A percentile compares a stretch with the other conserved stretches of the same genome.
Conservation (phyloP, 2,113 vertebrate species). For the Xyrauchen texanus region DNA sequence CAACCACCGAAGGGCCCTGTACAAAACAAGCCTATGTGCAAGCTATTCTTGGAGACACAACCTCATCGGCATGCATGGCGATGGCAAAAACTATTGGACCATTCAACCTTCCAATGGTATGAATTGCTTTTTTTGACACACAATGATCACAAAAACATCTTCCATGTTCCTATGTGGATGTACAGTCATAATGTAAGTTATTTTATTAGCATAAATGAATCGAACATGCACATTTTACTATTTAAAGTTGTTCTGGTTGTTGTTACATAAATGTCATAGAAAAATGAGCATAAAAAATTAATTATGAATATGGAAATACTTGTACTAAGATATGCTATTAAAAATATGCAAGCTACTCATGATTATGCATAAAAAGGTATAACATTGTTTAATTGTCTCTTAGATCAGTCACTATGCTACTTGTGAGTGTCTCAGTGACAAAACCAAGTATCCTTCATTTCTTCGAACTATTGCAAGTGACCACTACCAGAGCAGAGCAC, state of each 20-base stretch:
- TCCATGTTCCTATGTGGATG: neutral
- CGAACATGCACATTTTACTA: too few relatives aligned
- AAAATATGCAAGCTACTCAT: too few relatives aligned
- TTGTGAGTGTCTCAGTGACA: constrained; percentile 63
- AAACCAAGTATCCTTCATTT: constrained; percentile 55
- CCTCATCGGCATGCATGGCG: constrained; percentile 68
- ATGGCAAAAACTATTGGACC: constrained; percentile 68
- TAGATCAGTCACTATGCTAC: constrained; percentile 64
- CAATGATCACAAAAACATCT: too few relatives aligned
- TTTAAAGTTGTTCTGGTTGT: too few relatives aligned
- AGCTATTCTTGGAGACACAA: constrained; percentile 70
- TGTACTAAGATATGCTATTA: constrained; percentile 16
- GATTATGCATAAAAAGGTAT: too few relatives aligned
- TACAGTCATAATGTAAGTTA: neutral
- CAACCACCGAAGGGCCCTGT: constrained; percentile 49
- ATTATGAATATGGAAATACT: neutral
- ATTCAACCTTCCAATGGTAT: constrained; percentile 69
- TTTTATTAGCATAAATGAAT: neutral
- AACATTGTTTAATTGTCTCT: constrained; percentile 55
- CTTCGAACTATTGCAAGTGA: constrained; percentile 64
- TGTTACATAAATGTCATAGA: too few relatives aligned
- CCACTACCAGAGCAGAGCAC: constrained; percentile 58
- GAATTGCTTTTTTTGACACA: neutral
- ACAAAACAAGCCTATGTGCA: constrained; percentile 63
- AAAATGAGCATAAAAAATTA: too few relatives aligned